Base-by-base conservation (phyloP, 2,888 invertebrate species). In the Tupiocoris notatus region DNA sequence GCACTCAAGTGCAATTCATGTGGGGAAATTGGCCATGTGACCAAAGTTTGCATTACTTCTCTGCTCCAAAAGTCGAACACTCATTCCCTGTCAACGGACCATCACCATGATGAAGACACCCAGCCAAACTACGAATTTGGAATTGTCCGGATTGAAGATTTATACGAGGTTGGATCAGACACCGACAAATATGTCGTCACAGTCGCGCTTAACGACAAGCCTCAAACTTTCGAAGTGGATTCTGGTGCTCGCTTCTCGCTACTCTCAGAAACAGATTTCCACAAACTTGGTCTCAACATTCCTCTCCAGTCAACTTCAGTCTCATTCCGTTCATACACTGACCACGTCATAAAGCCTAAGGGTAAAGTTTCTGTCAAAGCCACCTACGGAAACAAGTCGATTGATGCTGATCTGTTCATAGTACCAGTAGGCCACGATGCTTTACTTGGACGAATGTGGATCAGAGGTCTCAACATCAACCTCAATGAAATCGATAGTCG, bases 141-240 rank as follows among this genome's bases (percentile, higher is more conserved):
- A 18, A 75, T 75, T 17, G 56, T 1, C n/a, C 23, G 18, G 24
- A 24, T 71, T 1, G 61, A 56, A 54, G 67, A 66, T 16, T 57
- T 63, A 56, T 67, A 62, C 23, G 58, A 76, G 63, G 59, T 76
- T n/a, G 56, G 70, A 23, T 56, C 63, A 1, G 7, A 61, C 24
- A 70, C 70, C 17, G 71, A 71, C 25, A 71, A 71, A 24, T 71
- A 71, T 23, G 18, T 71, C 20, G 39, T 71, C 21, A 76, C 76
- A 7, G 70, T 76, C 20, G 23, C 56, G 6, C 70, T 76, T 62
- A 75, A 75, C 22, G 57, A 58, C n/a, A 76, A 64, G 65, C 65
- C 64, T 1, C 71, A 76, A 54, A 12, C 24, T 9, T 76, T 76
- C 25, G 76, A 76, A 71, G 75, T 78, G 24, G 66, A 71, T 24